A percentile compares a stretch with the other conserved stretches of the same genome.
Evolutionary conservation across 1,140 invertebrate genomes (phyloP).

Genomic region (Cyclina sinensis): DNA sequence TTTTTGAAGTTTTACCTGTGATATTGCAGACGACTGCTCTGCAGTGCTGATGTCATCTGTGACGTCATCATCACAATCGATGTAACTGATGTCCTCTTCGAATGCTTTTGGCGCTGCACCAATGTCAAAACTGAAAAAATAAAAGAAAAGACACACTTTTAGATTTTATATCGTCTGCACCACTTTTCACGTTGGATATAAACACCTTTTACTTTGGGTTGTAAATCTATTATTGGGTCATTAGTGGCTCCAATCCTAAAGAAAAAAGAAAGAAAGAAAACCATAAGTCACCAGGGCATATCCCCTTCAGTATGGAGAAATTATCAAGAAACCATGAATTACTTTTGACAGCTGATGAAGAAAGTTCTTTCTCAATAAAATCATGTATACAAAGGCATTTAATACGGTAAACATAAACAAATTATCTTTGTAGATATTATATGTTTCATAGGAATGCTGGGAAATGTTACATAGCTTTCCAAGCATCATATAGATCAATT

Average conservation of each 20-base stretch:
- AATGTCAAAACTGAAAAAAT: slow-evolving; percentile 38
- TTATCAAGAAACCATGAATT: too few relatives aligned
- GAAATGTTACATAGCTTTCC: too few relatives aligned
- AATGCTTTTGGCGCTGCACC: slow-evolving; percentile 26
- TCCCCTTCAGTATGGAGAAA: too few relatives aligned
- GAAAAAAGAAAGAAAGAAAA: background rate
- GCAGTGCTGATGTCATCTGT: slow-evolving; percentile 28
- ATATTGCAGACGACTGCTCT: slow-evolving; percentile 27
- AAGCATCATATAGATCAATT: too few relatives aligned
- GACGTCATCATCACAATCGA: slow-evolving; percentile 19
- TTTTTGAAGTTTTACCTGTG: slow-evolving; percentile 45
- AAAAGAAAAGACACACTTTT: background rate
- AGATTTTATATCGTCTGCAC: background rate
- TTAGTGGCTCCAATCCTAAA: background rate
- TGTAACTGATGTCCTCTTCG: slow-evolving; percentile 24
- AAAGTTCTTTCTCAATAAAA: too few relatives aligned
- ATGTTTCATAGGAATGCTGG: too few relatives aligned
- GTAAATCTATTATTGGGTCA: background rate
- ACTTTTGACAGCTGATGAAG: too few relatives aligned
- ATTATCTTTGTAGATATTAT: too few relatives aligned
- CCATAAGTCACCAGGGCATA: too few relatives aligned
- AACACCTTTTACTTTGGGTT: background rate
- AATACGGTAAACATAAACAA: too few relatives aligned
- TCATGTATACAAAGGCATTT: too few relatives aligned
- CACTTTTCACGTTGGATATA: background rate